phyloP scores from a whole-genome alignment of 1,140 invertebrate genomes.

The Pseudomyrmex gracilis region DNA sequence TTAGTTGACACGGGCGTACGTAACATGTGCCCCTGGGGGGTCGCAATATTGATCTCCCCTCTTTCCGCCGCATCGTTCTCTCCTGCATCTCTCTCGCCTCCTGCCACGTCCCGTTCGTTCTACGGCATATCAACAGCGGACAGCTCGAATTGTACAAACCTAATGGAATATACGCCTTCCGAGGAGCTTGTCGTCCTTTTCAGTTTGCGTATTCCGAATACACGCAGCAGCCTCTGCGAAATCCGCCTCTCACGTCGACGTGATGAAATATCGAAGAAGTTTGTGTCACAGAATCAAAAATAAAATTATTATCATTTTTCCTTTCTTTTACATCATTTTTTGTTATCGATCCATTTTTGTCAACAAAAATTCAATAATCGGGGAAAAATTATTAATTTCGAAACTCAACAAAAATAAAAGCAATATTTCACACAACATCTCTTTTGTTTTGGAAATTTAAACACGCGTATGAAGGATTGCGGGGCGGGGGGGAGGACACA shows the following conservation, averaged over 20 bases:
- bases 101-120: conserved; percentile 33
- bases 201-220: neutral
- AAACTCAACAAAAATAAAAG: no score
- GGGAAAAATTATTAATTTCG: no score
- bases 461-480: neutral
- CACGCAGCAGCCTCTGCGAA: neutral
- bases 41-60: conserved; percentile 71
- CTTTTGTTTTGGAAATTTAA: neutral
- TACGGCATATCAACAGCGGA: conserved; percentile 54
- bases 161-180: conserved; percentile 41
- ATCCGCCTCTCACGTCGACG: neutral
- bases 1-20: conserved; percentile 66
- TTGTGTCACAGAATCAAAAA: neutral
- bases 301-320: no score
- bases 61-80: conserved; percentile 13
- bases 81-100: neutral
- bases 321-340: no score
- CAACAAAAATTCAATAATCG: no score
- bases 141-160: conserved; percentile 55
- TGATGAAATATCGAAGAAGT: conserved; percentile 13
- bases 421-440: no score
- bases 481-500: neutral
- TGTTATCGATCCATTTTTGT: no score
- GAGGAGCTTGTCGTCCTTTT: conserved; percentile 14
- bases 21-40: conserved; percentile 70